These are phyloP conservation scores for Chelonia mydas DNA, from an alignment of 2,797 vertebrate genomes.

Conservation along the genomic window DNA sequence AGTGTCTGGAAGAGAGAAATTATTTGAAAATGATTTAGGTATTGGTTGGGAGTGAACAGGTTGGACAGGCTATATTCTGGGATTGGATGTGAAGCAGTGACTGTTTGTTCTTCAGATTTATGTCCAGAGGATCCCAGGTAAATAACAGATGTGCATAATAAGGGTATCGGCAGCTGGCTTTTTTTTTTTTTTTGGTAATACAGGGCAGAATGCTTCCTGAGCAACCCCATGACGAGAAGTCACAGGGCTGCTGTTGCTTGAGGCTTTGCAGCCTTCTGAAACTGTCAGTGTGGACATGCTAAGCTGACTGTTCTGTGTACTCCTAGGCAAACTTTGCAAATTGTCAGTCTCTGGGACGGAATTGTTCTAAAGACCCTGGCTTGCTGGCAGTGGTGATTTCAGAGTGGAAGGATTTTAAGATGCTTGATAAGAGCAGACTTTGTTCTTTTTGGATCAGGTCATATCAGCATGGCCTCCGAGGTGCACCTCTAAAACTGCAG, in stretches of 20 bases:
- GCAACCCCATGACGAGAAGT: neutral
- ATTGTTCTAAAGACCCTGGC: neutral
- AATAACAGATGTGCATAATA: neutral
- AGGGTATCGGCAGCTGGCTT: neutral
- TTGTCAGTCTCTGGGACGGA: neutral
- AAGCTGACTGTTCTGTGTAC: neutral
- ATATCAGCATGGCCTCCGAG: accelerated
- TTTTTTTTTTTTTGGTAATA: neutral
- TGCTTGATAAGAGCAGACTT: neutral
- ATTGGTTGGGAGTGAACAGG: neutral
- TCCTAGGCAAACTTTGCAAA: neutral
- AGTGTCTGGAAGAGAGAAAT: neutral
- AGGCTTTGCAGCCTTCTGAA: neutral
- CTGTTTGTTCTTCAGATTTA: neutral
- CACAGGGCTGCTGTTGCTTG: neutral
- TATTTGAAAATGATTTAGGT: neutral
- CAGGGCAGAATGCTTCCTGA: neutral
- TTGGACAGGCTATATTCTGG: neutral
- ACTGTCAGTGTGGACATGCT: neutral
- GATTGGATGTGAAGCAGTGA: neutral
- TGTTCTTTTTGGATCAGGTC: neutral
- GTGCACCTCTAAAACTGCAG: neutral
- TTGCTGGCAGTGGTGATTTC: neutral
- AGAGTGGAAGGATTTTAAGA: neutral
- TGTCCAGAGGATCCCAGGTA: neutral